Conservation (phyloP, 2,888 invertebrate genomes). For the Lycocerus yunnanus region DNA sequence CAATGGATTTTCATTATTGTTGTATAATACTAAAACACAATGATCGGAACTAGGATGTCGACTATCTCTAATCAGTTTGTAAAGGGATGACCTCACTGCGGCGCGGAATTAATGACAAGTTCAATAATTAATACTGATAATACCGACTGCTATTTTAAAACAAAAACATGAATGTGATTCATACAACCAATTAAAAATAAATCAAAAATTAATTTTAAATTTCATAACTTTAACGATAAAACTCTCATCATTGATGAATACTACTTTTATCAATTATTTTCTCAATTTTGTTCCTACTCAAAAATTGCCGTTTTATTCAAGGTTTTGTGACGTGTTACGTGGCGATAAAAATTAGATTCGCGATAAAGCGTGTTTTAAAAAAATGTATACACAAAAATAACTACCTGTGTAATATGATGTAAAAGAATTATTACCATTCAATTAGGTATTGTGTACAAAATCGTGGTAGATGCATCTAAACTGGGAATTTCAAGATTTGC, state of each 20-base stretch:
- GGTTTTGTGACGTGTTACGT: neutral
- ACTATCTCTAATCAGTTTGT: too few species aligned
- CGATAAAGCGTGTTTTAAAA: neutral
- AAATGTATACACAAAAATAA: neutral
- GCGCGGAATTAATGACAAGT: neutral
- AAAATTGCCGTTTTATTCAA: neutral
- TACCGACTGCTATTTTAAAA: neutral
- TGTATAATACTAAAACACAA: too few species aligned
- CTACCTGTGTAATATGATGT: neutral
- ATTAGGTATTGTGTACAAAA: neutral
- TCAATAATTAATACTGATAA: neutral
- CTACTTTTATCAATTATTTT: neutral
- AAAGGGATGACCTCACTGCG: neutral
- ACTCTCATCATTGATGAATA: neutral
- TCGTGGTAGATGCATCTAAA: neutral
- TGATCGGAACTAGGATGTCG: too few species aligned
- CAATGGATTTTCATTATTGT: too few species aligned
- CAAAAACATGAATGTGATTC: neutral
- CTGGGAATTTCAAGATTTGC: neutral
- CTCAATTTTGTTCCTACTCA: neutral
- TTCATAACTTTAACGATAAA: neutral
- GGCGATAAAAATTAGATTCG: constrained; percentile 1
- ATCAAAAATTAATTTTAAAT: neutral
- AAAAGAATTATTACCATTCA: neutral
- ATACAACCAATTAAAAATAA: neutral